Conservation (phyloP, 2,888 invertebrate species). For the Trichogramma dendrolimi region DNA sequence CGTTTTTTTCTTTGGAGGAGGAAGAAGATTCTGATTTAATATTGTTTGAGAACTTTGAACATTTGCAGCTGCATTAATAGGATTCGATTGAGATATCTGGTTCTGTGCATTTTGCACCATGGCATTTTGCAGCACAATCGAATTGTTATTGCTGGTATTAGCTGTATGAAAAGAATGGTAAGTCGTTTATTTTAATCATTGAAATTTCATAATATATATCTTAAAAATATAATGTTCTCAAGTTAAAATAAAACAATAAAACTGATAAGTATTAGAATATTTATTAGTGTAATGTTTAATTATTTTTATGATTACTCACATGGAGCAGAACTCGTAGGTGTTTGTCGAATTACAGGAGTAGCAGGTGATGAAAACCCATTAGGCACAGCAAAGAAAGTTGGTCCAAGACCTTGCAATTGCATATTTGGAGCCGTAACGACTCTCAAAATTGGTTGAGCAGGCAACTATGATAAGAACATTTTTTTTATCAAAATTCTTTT, state of each 20-base stretch:
- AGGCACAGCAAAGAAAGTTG: constrained; percentile 50
- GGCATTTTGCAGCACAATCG: constrained; percentile 50
- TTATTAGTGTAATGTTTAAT: neutral
- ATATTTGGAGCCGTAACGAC: constrained; percentile 63
- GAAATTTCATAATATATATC: constrained; percentile 4
- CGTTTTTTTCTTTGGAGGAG: constrained; percentile 54
- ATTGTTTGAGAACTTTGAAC: constrained; percentile 40
- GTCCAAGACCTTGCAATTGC: constrained; percentile 54
- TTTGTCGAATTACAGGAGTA: constrained; percentile 49
- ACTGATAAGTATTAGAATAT: too few relatives aligned
- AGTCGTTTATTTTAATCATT: neutral
- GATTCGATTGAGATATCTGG: constrained; percentile 43
- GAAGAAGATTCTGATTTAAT: constrained; percentile 49
- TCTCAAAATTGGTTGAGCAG: constrained; percentile 58
- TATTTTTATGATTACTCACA: constrained; percentile 37
- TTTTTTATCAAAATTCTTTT: constrained; percentile 20
- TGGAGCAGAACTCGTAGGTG: constrained; percentile 50
- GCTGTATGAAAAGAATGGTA: constrained; percentile 33
- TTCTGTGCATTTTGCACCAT: constrained; percentile 50
- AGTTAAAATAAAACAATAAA: too few relatives aligned
- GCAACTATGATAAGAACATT: constrained; percentile 40
- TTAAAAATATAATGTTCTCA: too few relatives aligned
- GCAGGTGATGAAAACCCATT: constrained; percentile 49
- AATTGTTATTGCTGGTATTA: constrained; percentile 43
- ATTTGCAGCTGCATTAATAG: constrained; percentile 36